Conservation (phyloP, 2,888 invertebrate genomes). For the Atherix ibis region DNA sequence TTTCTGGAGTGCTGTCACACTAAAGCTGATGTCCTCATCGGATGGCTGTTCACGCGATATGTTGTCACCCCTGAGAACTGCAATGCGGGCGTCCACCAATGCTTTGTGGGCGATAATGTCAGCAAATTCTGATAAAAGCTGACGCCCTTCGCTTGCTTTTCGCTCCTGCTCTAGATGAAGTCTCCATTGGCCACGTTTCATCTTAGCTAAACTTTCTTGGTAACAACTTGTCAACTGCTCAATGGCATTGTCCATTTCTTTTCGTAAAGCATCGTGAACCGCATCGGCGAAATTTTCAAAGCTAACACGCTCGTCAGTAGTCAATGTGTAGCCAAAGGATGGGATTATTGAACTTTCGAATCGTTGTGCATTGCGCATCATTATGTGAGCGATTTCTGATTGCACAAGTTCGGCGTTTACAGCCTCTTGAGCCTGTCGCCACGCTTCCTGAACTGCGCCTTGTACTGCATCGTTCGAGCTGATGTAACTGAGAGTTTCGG, state of each 20-base stretch:
- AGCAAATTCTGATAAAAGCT: slow-evolving; percentile 46
- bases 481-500: slow-evolving; percentile 48
- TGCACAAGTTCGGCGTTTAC: slow-evolving; percentile 60
- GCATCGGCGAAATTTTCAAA: slow-evolving; percentile 61
- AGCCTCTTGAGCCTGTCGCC: slow-evolving; percentile 58
- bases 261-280: slow-evolving; percentile 51
- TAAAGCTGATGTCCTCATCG: slow-evolving; percentile 10
- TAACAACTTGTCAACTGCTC: slow-evolving; percentile 50
- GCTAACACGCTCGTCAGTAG: slow-evolving; percentile 50
- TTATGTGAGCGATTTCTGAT: slow-evolving; percentile 59
- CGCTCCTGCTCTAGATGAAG: slow-evolving; percentile 35
- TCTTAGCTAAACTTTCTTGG: slow-evolving; percentile 43
- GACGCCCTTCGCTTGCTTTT: slow-evolving; percentile 34
- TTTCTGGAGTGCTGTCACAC: slow-evolving; percentile 21
- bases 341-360: slow-evolving; percentile 46
- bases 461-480: slow-evolving; percentile 40
- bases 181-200: slow-evolving; percentile 37
- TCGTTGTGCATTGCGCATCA: slow-evolving; percentile 50
- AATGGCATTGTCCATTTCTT: slow-evolving; percentile 55
- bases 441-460: slow-evolving; percentile 55
- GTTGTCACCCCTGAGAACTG: slow-evolving; percentile 46
- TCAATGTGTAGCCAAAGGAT: slow-evolving; percentile 42
- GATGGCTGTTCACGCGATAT: slow-evolving; percentile 4
- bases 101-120: slow-evolving; percentile 60
- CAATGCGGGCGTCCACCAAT: slow-evolving; percentile 58